Conservation (phyloP, 2,113 vertebrate species). For the Trichechus manatus region DNA sequence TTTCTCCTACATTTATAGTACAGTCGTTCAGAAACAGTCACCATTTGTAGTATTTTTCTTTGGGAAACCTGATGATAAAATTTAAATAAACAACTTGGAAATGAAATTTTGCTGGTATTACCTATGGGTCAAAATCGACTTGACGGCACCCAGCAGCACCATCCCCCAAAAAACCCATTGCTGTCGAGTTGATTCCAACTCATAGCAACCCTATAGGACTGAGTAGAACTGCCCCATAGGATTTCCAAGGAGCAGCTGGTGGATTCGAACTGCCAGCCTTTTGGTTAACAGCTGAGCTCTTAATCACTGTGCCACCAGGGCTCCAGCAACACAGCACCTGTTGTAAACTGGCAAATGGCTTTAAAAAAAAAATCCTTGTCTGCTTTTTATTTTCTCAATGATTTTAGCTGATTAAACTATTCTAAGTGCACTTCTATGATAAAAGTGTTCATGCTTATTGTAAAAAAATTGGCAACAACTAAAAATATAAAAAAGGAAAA, state of each 20-base stretch:
- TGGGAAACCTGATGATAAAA: conserved; percentile 6
- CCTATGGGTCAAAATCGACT: neutral
- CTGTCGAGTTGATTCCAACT: too few species aligned
- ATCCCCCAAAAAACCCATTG: too few species aligned
- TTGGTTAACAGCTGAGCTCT: too few species aligned
- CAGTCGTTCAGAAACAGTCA: neutral
- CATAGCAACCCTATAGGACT: too few species aligned
- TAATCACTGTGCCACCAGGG: too few species aligned
- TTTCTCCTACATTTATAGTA: neutral
- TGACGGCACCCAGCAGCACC: too few species aligned
- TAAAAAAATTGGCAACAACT: neutral
- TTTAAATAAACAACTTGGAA: conserved; percentile 48
- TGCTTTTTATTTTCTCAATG: neutral
- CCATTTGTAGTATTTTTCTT: conserved; percentile 1
- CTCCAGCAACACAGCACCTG: neutral
- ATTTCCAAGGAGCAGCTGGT: too few species aligned
- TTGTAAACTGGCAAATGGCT: neutral
- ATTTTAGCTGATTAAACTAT: neutral
- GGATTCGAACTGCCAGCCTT: too few species aligned
- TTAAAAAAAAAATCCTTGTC: neutral
- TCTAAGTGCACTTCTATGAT: conserved; percentile 6
- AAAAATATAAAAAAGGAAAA: neutral
- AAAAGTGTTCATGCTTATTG: neutral
- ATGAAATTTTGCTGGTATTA: neutral
- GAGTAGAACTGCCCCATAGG: too few species aligned